Conservation (phyloP, 2,888 invertebrate genomes). For the Lagria hirta region DNA sequence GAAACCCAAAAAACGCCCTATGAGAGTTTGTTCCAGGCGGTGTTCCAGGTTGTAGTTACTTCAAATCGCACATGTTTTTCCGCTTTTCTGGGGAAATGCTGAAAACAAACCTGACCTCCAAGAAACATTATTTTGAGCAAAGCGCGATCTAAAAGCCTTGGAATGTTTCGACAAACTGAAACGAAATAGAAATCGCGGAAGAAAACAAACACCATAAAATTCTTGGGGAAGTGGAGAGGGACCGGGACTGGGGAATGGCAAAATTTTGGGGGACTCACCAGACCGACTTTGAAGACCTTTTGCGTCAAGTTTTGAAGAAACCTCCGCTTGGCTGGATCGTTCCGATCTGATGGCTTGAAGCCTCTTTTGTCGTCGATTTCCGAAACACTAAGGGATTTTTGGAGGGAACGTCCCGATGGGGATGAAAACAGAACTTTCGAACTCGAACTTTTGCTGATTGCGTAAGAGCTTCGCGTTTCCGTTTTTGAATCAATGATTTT, state of each 20-base stretch:
- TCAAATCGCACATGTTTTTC: slow-evolving; percentile 51
- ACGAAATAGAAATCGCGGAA: no score
- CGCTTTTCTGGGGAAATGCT: slow-evolving; percentile 31
- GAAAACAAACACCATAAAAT: slow-evolving; percentile 32
- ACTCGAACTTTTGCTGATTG: slow-evolving; percentile 36
- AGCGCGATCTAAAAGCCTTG: slow-evolving; percentile 12
- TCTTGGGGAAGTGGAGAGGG: slow-evolving; percentile 47
- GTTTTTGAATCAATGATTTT: slow-evolving; percentile 42
- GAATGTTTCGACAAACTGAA: slow-evolving; percentile 18
- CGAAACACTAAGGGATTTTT: slow-evolving; percentile 47
- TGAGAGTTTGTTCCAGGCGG: background rate
- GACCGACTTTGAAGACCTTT: slow-evolving; percentile 78
- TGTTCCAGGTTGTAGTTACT: slow-evolving; percentile 39
- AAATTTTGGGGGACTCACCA: slow-evolving; percentile 71
- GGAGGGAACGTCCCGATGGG: slow-evolving; percentile 40
- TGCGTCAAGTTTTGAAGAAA: slow-evolving; percentile 79
- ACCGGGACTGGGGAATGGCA: no score
- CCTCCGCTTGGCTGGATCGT: slow-evolving; percentile 77
- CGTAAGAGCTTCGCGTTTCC: slow-evolving; percentile 33
- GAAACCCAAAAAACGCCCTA: slow-evolving; percentile 32
- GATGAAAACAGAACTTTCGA: slow-evolving; percentile 36
- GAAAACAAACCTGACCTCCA: slow-evolving; percentile 46
- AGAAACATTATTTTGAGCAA: slow-evolving; percentile 46
- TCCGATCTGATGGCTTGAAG: slow-evolving; percentile 83
- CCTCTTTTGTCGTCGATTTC: slow-evolving; percentile 73